Percentiles rank a stretch among this genome's conserved stretches.
Evolutionary conservation across 2,113 vertebrate genomes (phyloP).

Genomic region (Pavo muticus): DNA sequence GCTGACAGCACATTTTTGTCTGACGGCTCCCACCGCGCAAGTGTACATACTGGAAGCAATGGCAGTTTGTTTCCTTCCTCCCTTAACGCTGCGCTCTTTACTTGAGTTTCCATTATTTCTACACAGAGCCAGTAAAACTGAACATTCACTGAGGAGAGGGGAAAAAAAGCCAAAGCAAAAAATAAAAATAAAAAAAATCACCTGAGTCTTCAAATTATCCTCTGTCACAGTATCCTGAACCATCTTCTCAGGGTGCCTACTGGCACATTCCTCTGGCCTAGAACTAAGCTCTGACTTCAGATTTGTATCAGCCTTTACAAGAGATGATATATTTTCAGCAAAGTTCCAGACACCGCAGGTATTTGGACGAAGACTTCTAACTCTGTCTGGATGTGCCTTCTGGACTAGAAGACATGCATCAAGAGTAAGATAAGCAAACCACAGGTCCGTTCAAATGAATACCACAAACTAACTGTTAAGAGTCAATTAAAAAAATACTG

Average conservation of each 20-base stretch:
- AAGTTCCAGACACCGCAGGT: background rate
- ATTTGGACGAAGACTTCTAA: fast-evolving
- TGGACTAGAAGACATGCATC: background rate
- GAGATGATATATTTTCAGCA: background rate
- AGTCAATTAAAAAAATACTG: background rate
- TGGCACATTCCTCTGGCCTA: background rate
- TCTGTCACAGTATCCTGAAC: background rate
- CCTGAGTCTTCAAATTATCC: background rate
- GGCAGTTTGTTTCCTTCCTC: background rate
- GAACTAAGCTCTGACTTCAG: background rate
- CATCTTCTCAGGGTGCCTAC: background rate
- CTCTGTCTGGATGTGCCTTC: background rate
- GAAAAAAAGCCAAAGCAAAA: background rate
- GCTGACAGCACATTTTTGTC: conserved; percentile 9
- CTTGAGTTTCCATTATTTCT: background rate
- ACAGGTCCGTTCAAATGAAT: background rate
- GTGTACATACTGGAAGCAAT: background rate
- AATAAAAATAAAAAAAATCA: background rate
- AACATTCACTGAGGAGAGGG: background rate
- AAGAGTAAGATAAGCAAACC: background rate
- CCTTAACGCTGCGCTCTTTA: background rate
- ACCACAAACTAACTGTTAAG: conserved; percentile 4
- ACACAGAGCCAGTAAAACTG: background rate
- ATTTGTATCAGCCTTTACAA: background rate
- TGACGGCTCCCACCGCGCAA: conserved; percentile 6